A percentile compares a stretch with the other conserved stretches of the same genome.
Evolutionary conservation across 2,113 vertebrate genomes (phyloP).

Genomic region (Monopterus albus): DNA sequence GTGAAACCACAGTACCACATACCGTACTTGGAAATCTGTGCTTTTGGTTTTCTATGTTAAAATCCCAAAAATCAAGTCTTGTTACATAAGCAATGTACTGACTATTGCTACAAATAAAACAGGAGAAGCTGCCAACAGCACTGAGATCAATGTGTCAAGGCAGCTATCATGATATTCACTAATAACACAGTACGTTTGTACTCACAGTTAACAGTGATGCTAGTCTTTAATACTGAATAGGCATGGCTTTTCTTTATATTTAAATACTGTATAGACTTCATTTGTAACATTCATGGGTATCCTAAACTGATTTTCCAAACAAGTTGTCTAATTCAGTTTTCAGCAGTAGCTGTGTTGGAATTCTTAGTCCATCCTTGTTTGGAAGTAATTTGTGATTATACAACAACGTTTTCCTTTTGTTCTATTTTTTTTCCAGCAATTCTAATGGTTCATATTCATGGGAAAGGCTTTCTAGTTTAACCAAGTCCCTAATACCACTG

Average conservation of each 20-base stretch:
- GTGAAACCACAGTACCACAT: not conserved
- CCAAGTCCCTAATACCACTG: not conserved
- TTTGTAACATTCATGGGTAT: not conserved
- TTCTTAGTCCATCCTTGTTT: conserved; percentile 7
- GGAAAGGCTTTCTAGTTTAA: not conserved
- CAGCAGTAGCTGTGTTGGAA: not conserved
- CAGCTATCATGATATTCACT: not conserved
- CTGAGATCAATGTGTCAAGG: conserved; percentile 25
- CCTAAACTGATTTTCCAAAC: not conserved
- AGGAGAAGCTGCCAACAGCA: conserved; percentile 3
- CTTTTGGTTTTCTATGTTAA: not conserved
- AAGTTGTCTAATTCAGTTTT: too few species aligned
- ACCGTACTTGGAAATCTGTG: not conserved
- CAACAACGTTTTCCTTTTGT: too few species aligned
- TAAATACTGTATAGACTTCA: not conserved
- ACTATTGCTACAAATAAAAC: conserved; percentile 3
- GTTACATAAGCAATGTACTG: conserved; percentile 22
- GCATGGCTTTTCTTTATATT: not conserved
- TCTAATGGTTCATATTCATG: conserved; percentile 31
- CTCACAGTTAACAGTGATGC: not conserved
- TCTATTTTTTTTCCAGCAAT: too few species aligned
- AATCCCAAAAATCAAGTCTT: not conserved
- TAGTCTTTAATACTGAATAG: too few species aligned
- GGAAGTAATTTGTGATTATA: conserved; percentile 14
- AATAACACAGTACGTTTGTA: not conserved